These are phyloP conservation scores for Eupithecia inturbata DNA, from an alignment of 2,888 invertebrate genomes.

Conservation along the genomic window DNA sequence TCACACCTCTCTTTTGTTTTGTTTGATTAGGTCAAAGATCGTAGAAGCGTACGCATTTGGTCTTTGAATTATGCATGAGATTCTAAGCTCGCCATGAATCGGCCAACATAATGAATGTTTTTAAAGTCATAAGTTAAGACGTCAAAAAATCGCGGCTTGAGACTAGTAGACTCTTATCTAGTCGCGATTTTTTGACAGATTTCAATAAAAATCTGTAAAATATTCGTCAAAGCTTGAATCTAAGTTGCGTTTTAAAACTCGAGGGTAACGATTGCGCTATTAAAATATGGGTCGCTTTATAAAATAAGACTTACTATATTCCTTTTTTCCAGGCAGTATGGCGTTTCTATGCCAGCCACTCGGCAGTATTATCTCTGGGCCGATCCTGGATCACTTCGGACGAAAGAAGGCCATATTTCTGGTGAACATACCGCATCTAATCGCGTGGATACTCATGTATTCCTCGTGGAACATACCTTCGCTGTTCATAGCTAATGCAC, in stretches of 20 bases:
- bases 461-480: slow-evolving; percentile 76
- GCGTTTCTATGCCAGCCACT: slow-evolving; percentile 84
- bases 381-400: slow-evolving; percentile 81
- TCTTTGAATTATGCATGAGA: too few relatives aligned
- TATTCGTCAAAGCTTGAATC: neutral
- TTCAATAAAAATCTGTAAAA: neutral
- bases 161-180: too few relatives aligned
- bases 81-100: too few relatives aligned
- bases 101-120: too few relatives aligned
- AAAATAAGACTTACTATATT: slow-evolving; percentile 11
- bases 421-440: slow-evolving; percentile 83
- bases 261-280: too few relatives aligned
- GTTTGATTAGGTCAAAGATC: too few relatives aligned
- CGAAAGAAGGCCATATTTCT: slow-evolving; percentile 82
- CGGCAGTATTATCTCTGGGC: slow-evolving; percentile 84
- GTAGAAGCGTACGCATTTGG: too few relatives aligned
- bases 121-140: too few relatives aligned
- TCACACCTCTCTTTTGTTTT: too few relatives aligned
- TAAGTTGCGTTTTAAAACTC: too few relatives aligned
- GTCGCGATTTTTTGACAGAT: neutral
- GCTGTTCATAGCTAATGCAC: slow-evolving; percentile 78
- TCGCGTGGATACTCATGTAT: slow-evolving; percentile 84
- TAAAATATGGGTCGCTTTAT: neutral
- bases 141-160: too few relatives aligned
- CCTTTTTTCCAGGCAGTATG: slow-evolving; percentile 76